Evolutionary conservation across 2,888 invertebrate species (phyloP), one percentile per base, ranked within the genome.

Genomic region (Matsumyia berberina): DNA sequence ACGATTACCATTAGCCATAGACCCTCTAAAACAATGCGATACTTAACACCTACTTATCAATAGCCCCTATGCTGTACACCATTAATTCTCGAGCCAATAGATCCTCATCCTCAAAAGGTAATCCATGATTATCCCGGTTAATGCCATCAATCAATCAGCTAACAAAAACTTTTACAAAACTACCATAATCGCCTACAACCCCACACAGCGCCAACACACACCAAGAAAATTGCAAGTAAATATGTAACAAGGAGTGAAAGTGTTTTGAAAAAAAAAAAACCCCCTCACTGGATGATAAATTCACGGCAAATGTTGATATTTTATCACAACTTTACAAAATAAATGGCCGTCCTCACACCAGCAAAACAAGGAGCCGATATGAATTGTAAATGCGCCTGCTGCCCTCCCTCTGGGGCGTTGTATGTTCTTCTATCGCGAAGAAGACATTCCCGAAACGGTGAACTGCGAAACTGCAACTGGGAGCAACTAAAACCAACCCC

Each of bases 321-420:
- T 70, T 78, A 78, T 78, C 49, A 78, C 64, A 46, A 31, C 51
- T 49, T 55, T n/a, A 57, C 64, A 70, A 70, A 70, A 78, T 70
- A 78, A 70, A 78, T 78, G 55, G 58, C 70, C 70, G 55, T 12
- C 62, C 31, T n/a, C 33, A 11, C 24, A 53, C 49, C 2, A 39
- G 12, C 17, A 15, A 24, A 29, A 15, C 39, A 42, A 44, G 39
- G 11, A 42, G 17, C 39, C 29, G 19, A 19, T 57, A 57, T 64
- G 62, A 78, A 70, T 62, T 29, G 70, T 37, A 70, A 70, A 70
- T 69, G 53, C 29, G 37, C 12, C 15, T 24, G 5, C 29, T n/a
- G 24, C 46, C 37, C 24, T 8, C 19, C 44, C 62, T 29, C 70
- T 37, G 62, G 70, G 70, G 70, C 53, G 78, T 33, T 46, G 31